Percentiles rank a stretch among this genome's conserved stretches.
These are phyloP conservation scores for Pristiophorus japonicus DNA, from an alignment of 2,113 vertebrate species.

Conservation along the genomic window DNA sequence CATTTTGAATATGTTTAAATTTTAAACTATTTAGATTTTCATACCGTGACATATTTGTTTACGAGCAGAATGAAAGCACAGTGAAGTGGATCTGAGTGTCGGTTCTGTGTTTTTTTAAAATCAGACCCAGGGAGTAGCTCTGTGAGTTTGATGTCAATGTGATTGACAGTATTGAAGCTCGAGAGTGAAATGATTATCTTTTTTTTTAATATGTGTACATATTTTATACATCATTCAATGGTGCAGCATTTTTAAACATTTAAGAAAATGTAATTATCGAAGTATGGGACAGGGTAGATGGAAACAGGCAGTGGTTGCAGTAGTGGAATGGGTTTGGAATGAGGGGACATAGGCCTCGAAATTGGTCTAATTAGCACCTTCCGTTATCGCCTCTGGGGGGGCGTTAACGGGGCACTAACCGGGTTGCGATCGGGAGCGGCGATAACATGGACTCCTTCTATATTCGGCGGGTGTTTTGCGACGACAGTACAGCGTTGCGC, in stretches of 20 bases:
- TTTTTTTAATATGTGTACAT: not conserved
- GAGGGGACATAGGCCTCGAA: too few species aligned
- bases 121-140: not conserved
- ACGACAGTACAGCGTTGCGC: too few species aligned
- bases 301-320: not conserved
- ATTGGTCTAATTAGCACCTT: too few species aligned
- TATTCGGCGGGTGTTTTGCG: too few species aligned
- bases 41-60: not conserved
- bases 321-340: not conserved
- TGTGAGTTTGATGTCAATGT: not conserved
- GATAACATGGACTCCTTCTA: too few species aligned
- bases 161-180: too few species aligned
- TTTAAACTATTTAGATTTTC: not conserved
- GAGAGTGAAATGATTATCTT: too few species aligned
- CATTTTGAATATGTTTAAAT: constrained; percentile 15
- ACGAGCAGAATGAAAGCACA: not conserved
- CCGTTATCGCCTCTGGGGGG: too few species aligned
- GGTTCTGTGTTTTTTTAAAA: not conserved
- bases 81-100: not conserved
- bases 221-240: not conserved
- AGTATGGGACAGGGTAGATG: not conserved
- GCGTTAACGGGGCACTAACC: too few species aligned
- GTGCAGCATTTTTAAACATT: not conserved
- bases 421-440: too few species aligned
- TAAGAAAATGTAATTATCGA: not conserved